These are phyloP conservation scores for Drosophila obscura DNA, from an alignment of 1,140 invertebrate species.

Conservation along the genomic window DNA sequence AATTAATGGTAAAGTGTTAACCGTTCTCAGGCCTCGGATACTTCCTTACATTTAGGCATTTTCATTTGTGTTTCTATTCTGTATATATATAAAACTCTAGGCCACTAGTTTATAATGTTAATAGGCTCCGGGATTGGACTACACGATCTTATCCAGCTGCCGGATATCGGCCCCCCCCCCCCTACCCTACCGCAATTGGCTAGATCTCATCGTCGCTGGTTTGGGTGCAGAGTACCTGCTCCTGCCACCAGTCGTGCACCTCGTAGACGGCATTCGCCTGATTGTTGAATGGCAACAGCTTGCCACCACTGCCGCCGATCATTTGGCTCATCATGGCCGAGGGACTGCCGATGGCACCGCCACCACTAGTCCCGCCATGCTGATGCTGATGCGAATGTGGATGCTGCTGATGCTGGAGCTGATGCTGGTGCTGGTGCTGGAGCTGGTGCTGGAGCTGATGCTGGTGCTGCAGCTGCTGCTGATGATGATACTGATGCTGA, in stretches of 20 bases:
- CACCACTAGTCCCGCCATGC: too few relatives aligned
- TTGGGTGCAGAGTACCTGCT: slow-evolving; percentile 86
- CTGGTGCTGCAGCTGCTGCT: slow-evolving; percentile 23
- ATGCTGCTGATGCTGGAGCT: too few relatives aligned
- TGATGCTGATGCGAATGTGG: not conserved
- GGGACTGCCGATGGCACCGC: slow-evolving; percentile 64
- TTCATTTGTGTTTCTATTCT: too few relatives aligned
- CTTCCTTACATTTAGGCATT: slow-evolving; percentile 45
- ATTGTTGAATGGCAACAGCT: slow-evolving; percentile 81
- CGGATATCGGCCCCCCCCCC: too few relatives aligned
- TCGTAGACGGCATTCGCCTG: slow-evolving; percentile 86
- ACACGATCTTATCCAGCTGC: too few relatives aligned
- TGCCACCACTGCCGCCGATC: slow-evolving; percentile 79
- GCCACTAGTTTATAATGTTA: slow-evolving; percentile 57
- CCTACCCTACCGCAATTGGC: too few relatives aligned
- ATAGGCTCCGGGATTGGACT: slow-evolving; percentile 10
- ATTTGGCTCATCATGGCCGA: slow-evolving; percentile 76
- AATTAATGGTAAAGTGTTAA: slow-evolving; percentile 25
- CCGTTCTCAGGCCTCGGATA: slow-evolving; percentile 32
- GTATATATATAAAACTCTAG: slow-evolving; percentile 45
- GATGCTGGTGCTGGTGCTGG: slow-evolving; percentile 28
- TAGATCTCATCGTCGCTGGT: slow-evolving; percentile 85
- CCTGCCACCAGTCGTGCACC: slow-evolving; percentile 88
- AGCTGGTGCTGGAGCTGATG: not conserved
- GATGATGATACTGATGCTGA: slow-evolving; percentile 27